These are phyloP conservation scores for Psilopogon haemacephalus DNA, from an alignment of 2,113 vertebrate genomes.

Conservation along the genomic window DNA sequence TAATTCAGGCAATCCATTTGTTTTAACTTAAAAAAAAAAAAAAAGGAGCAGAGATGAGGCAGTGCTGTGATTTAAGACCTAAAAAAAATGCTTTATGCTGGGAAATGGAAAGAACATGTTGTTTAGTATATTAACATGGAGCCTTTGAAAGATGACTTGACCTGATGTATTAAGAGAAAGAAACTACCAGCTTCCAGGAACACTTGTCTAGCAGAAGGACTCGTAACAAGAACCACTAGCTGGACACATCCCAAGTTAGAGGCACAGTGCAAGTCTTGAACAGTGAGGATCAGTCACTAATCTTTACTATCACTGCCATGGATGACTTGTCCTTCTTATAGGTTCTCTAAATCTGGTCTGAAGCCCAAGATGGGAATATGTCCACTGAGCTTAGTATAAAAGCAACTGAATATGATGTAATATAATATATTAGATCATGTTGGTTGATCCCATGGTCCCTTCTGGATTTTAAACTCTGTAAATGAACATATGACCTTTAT, in stretches of 20 bases:
- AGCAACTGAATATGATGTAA: not conserved
- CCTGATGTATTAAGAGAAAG: not conserved
- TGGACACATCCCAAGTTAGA: not conserved
- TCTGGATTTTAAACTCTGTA: not conserved
- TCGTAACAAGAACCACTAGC: not conserved
- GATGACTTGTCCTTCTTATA: not conserved
- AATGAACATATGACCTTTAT: constrained; percentile 1
- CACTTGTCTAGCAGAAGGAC: not conserved
- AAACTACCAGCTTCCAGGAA: not conserved
- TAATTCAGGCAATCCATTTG: not conserved
- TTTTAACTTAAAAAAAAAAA: not conserved
- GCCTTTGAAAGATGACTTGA: not conserved
- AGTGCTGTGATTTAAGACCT: not conserved
- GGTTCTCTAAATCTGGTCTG: not conserved
- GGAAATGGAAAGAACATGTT: not conserved
- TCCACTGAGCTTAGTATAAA: not conserved
- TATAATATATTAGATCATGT: not conserved
- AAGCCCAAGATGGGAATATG: not conserved
- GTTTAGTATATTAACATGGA: not conserved
- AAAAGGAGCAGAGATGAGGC: not conserved
- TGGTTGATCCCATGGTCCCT: not conserved
- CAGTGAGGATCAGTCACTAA: not conserved
- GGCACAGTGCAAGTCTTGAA: not conserved
- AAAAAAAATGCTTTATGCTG: not conserved
- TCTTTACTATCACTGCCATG: not conserved